Percentiles rank a stretch among this genome's conserved stretches.
Conservation (phyloP, 2,888 invertebrate species). For the Morpho achilles region DNA sequence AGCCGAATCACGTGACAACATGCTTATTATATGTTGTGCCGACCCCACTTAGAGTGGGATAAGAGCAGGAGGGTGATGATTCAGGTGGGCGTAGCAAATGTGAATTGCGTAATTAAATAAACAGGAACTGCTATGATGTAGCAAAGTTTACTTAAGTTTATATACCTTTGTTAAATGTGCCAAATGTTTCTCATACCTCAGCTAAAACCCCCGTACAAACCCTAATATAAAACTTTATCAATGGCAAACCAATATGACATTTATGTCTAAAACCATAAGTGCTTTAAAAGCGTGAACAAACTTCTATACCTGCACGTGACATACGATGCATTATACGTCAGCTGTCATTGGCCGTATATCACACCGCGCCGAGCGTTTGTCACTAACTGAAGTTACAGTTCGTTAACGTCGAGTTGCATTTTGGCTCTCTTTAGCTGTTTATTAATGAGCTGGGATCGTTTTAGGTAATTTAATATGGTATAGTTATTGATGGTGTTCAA, state of each 20-base stretch:
- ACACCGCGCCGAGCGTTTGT: constrained; percentile 43
- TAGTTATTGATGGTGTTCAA: background rate
- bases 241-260: constrained; percentile 30
- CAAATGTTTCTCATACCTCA: too few relatives aligned
- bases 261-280: constrained; percentile 10
- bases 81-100: too few relatives aligned
- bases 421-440: constrained; percentile 8
- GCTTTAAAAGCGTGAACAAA: constrained; percentile 33
- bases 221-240: constrained; percentile 15
- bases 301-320: constrained; percentile 14
- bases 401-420: constrained; percentile 17
- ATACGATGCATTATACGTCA: constrained; percentile 22
- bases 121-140: too few relatives aligned
- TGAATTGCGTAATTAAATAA: too few relatives aligned
- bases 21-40: too few relatives aligned
- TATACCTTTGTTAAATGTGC: too few relatives aligned
- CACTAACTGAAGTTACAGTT: constrained; percentile 25
- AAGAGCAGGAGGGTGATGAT: too few relatives aligned
- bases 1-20: too few relatives aligned
- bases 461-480: constrained; percentile 4
- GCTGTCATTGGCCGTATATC: constrained; percentile 34
- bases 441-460: constrained; percentile 3
- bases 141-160: too few relatives aligned
- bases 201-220: constrained; percentile 37
- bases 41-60: too few relatives aligned